A percentile compares a stretch with the other conserved stretches of the same genome.
These are phyloP conservation scores for Scaptomyza hsui DNA, from an alignment of 1,140 invertebrate genomes.

Conservation along the genomic window DNA sequence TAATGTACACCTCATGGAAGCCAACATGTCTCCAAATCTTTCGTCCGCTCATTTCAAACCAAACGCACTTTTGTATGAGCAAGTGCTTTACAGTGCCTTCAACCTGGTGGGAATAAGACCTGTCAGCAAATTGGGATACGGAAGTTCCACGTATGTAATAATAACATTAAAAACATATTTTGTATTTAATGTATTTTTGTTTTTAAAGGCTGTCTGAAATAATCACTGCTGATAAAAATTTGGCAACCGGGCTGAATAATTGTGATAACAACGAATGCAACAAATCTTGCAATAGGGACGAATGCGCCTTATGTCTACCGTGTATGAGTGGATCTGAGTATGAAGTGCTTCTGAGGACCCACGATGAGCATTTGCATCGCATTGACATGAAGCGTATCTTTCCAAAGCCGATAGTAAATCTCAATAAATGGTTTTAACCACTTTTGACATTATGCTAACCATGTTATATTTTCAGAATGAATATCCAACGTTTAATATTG, in stretches of 20 bases:
- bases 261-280: constrained; percentile 87
- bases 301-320: constrained; percentile 91
- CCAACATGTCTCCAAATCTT: constrained; percentile 99
- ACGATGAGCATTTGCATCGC: constrained; percentile 91
- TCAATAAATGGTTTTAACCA: not conserved
- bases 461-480: constrained; percentile 43
- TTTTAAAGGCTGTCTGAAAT: constrained; percentile 86
- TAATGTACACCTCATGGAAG: constrained; percentile 96
- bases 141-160: constrained; percentile 37
- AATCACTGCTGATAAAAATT: constrained; percentile 91
- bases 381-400: constrained; percentile 92
- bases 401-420: constrained; percentile 89
- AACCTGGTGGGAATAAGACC: constrained; percentile 90
- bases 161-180: not conserved
- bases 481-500: constrained; percentile 38
- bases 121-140: constrained; percentile 31
- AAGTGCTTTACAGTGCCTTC: constrained; percentile 95
- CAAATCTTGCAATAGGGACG: constrained; percentile 86
- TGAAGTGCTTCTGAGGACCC: constrained; percentile 87
- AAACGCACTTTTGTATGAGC: constrained; percentile 95
- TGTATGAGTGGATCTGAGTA: constrained; percentile 89
- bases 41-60: constrained; percentile 96
- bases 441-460: not conserved
- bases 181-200: not conserved
- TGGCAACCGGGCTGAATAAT: constrained; percentile 90